phyloP scores from a whole-genome alignment of 2,113 vertebrate species.

The Stigmatopora nigra region DNA sequence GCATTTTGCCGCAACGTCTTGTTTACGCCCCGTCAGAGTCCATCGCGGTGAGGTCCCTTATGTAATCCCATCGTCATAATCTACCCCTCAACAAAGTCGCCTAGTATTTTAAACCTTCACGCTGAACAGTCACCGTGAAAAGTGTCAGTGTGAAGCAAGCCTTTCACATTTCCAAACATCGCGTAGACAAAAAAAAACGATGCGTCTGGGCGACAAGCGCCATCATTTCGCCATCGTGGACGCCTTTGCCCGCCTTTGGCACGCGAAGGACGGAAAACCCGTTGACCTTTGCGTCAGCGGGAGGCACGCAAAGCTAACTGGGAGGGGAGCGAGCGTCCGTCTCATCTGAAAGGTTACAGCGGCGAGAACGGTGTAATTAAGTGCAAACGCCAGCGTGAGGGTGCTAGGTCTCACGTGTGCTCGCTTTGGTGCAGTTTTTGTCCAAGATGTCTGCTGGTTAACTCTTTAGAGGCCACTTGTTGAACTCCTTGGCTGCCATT shows the following conservation, averaged over 20 bases:
- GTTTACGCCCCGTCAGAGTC: not conserved
- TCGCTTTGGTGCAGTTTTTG: not conserved
- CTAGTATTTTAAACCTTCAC: not conserved
- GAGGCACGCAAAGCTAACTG: not conserved
- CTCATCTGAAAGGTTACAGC: not conserved
- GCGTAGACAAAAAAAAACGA: not conserved
- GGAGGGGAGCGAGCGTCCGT: not conserved
- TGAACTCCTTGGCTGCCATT: too few species aligned
- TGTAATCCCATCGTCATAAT: not conserved
- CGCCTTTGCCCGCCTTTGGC: not conserved
- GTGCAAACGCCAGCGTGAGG: not conserved
- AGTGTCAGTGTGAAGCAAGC: not conserved
- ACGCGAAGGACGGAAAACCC: not conserved
- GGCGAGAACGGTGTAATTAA: not conserved
- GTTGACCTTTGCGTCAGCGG: not conserved
- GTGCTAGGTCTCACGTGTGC: not conserved
- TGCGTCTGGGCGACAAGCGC: not conserved
- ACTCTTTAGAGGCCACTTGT: too few species aligned
- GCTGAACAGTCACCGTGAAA: not conserved
- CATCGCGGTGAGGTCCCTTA: not conserved
- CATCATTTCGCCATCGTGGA: not conserved
- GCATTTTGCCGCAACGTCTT: not conserved
- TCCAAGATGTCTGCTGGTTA: not conserved
- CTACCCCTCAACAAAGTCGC: not conserved
- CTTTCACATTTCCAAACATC: not conserved